Evolutionary conservation across 2,888 invertebrate species (phyloP).

Genomic region (Xylota sylvarum): DNA sequence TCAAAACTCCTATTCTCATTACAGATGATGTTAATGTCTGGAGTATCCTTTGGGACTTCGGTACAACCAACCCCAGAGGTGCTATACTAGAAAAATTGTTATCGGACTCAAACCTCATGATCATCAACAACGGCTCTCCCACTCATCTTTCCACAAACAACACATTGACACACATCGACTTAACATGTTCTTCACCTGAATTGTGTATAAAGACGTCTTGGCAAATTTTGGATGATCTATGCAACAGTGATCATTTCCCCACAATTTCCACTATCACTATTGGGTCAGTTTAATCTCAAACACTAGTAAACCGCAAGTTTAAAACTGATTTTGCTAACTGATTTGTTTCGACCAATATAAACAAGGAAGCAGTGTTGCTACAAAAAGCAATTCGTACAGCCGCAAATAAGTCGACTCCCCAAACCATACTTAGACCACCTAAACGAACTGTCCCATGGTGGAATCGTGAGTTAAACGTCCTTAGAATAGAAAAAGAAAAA

Average conservation of each 20-base stretch:
- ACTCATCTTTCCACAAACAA: conserved; percentile 39
- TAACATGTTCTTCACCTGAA: not conserved
- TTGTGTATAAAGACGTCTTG: no score
- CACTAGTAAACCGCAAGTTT: not conserved
- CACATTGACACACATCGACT: conserved; percentile 12
- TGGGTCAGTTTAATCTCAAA: conserved; percentile 8
- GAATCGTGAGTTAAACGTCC: not conserved
- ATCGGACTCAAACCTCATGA: not conserved
- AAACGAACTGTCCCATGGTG: conserved; percentile 13
- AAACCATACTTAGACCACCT: not conserved
- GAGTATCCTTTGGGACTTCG: conserved; percentile 24
- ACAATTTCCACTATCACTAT: no score
- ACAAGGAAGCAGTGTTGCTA: not conserved
- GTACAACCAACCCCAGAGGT: conserved; percentile 8
- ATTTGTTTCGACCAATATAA: not conserved
- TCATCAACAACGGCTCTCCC: conserved; percentile 27
- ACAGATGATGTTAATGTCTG: conserved; percentile 7
- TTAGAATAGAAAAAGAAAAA: not conserved
- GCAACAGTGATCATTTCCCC: no score
- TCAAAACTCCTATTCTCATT: not conserved
- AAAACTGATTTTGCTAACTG: not conserved
- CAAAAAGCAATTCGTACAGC: not conserved
- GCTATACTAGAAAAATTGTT: conserved; percentile 10
- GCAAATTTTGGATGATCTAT: no score
- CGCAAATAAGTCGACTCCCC: not conserved